A percentile compares a stretch with the other conserved stretches of the same genome.
These are phyloP conservation scores for Ceratotherium simum DNA, from an alignment of 2,113 vertebrate genomes.

Conservation along the genomic window DNA sequence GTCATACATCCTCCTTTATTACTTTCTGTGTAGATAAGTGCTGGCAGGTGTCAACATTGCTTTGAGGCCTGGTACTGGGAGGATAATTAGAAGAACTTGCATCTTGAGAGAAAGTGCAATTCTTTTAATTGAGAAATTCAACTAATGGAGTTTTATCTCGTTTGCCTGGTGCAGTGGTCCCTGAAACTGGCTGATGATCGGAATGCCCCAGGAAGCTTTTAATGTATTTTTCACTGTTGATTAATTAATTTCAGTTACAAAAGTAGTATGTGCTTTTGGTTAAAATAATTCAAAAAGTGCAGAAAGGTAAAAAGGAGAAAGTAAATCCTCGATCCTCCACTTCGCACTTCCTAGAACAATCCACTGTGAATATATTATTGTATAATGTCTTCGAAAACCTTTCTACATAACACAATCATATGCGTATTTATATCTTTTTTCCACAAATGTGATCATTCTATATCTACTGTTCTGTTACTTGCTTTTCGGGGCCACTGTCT, in stretches of 20 bases:
- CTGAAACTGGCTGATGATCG: slow-evolving; percentile 32
- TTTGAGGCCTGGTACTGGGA: not conserved
- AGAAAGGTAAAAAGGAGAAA: not conserved
- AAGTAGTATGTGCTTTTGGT: not conserved
- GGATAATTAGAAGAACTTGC: slow-evolving; percentile 54
- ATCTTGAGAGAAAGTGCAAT: slow-evolving; percentile 48
- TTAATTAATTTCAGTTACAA: slow-evolving; percentile 58
- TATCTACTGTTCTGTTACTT: not conserved
- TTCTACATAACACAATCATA: not conserved
- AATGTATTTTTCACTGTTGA: slow-evolving; percentile 25
- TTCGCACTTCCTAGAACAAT: not conserved
- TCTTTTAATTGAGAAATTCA: slow-evolving; percentile 67
- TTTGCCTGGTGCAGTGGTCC: slow-evolving; percentile 51
- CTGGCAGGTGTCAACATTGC: slow-evolving; percentile 1
- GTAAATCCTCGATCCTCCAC: not conserved
- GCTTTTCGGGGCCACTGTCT: not conserved
- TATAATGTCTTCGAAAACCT: not conserved
- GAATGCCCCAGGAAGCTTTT: slow-evolving; percentile 12
- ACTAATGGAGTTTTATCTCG: slow-evolving; percentile 54
- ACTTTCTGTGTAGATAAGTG: not conserved
- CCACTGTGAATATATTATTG: not conserved
- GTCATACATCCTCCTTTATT: not conserved
- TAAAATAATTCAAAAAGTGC: slow-evolving; percentile 32
- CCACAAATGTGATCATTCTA: not conserved
- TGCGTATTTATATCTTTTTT: not conserved